Percentiles rank a stretch among this genome's conserved stretches.
Conservation (phyloP, 2,888 invertebrate genomes). For the Embidobia sp. region DNA sequence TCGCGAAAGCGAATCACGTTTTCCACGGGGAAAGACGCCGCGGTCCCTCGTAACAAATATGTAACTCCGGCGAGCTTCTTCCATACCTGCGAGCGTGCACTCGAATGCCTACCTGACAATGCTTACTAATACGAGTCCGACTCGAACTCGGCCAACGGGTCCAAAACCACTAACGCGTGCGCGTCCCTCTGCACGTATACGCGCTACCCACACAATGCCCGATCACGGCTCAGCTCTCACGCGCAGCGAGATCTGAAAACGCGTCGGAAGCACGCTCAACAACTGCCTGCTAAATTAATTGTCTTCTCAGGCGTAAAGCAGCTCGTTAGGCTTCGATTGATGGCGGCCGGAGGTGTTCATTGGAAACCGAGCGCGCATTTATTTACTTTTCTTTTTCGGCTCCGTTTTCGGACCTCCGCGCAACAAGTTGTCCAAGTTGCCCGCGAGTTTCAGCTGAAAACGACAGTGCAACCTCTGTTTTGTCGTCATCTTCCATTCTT, state of each 20-base stretch:
- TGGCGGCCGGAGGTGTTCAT: slow-evolving; percentile 58
- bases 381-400: slow-evolving; percentile 53
- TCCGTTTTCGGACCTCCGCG: too few species aligned
- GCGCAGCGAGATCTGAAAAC: slow-evolving; percentile 59
- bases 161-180: slow-evolving; percentile 39
- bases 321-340: slow-evolving; percentile 64
- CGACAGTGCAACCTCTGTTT: too few species aligned
- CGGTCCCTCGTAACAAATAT: slow-evolving; percentile 79
- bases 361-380: slow-evolving; percentile 51
- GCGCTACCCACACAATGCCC: slow-evolving; percentile 63
- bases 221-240: slow-evolving; percentile 19
- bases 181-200: slow-evolving; percentile 26
- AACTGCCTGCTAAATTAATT: slow-evolving; percentile 63
- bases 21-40: slow-evolving; percentile 76
- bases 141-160: slow-evolving; percentile 44
- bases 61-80: slow-evolving; percentile 66
- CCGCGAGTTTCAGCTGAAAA: too few species aligned
- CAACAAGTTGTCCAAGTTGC: too few species aligned
- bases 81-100: slow-evolving; percentile 43
- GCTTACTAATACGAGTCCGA: slow-evolving; percentile 65
- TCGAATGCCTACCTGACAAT: slow-evolving; percentile 63
- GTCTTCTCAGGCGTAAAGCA: slow-evolving; percentile 63
- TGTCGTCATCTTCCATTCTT: too few species aligned
- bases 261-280: slow-evolving; percentile 61
- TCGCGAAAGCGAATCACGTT: slow-evolving; percentile 79